Evolutionary conservation across 2,113 vertebrate genomes (phyloP).

Genomic region (Onychorhynchus coronatus): DNA sequence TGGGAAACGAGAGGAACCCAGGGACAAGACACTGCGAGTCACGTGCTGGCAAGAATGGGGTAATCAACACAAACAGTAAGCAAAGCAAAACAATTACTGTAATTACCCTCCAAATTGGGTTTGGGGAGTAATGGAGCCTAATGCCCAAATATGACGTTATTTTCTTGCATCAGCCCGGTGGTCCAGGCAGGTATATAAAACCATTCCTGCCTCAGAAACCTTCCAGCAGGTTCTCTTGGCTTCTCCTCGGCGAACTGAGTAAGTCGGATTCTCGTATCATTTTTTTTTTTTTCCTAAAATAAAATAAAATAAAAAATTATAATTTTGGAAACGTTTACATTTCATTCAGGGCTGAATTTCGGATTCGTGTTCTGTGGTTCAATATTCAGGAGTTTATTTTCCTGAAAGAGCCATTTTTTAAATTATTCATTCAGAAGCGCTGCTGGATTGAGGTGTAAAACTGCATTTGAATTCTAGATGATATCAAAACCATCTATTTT

Average conservation of each 20-base stretch:
- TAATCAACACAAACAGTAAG: conserved; percentile 25
- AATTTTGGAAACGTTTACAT: accelerated
- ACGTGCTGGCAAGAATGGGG: neutral
- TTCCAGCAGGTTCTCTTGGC: conserved; percentile 45
- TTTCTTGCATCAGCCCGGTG: conserved; percentile 67
- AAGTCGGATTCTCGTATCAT: conserved; percentile 29
- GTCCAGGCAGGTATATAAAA: conserved; percentile 55
- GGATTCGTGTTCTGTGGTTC: accelerated
- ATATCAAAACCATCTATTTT: neutral
- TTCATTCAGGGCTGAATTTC: neutral
- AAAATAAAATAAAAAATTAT: neutral
- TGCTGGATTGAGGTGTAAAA: neutral
- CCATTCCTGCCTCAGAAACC: conserved; percentile 34
- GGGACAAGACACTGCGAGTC: neutral
- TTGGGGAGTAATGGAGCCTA: conserved; percentile 55
- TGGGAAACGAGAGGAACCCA: neutral
- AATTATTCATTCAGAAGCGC: neutral
- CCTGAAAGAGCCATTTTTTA: neutral
- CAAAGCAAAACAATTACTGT: conserved; percentile 53
- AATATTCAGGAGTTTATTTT: neutral
- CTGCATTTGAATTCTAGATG: neutral
- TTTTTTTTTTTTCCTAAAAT: neutral
- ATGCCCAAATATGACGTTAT: conserved; percentile 52
- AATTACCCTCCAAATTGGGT: conserved; percentile 46
- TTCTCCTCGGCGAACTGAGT: conserved; percentile 53